Evolutionary conservation across 1,140 invertebrate genomes (phyloP).

Genomic region (Ptiloglossa arizonensis): DNA sequence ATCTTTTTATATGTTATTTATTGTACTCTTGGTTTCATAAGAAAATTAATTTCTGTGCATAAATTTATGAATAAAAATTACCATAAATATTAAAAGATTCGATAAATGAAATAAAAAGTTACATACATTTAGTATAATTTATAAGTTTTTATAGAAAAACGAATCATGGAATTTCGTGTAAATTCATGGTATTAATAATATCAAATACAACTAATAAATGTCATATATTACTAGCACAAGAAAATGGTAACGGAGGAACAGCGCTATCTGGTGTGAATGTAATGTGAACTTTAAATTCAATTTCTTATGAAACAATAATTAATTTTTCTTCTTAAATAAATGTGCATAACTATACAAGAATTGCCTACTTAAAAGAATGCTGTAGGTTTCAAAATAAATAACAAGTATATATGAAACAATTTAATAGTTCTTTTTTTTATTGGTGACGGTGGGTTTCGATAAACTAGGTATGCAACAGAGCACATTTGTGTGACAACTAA

Average conservation of each 20-base stretch:
- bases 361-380: neutral
- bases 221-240: neutral
- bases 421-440: conserved; percentile 60
- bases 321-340: neutral
- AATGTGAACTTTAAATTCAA: neutral
- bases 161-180: neutral
- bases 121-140: neutral
- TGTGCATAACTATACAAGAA: neutral
- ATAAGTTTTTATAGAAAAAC: neutral
- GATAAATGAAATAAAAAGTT: neutral
- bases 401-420: conserved; percentile 55
- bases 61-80: neutral
- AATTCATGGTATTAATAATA: neutral
- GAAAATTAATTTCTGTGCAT: neutral
- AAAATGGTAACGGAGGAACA: neutral
- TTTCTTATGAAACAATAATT: neutral
- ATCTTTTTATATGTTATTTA: neutral
- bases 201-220: neutral
- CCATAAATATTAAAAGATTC: neutral
- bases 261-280: neutral
- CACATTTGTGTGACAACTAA: conserved; percentile 54
- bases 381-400: conserved; percentile 7
- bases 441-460: conserved; percentile 59
- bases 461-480: conserved; percentile 54
- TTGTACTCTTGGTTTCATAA: neutral